phyloP scores from a whole-genome alignment of 2,888 invertebrate species.

The Nipponacmea schrenckii region DNA sequence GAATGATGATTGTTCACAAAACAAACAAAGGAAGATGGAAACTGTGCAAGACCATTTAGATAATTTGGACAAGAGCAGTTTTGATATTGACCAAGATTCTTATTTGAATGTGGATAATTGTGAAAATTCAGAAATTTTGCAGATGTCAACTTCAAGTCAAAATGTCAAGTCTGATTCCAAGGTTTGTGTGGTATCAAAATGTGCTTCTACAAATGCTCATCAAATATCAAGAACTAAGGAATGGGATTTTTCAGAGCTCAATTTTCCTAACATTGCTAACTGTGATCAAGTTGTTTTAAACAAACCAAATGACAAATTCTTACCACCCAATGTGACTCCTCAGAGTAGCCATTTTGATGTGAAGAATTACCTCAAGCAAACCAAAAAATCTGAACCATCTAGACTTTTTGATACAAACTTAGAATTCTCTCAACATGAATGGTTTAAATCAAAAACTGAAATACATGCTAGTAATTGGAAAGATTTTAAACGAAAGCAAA shows the following conservation, averaged over 20 bases:
- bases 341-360: too few relatives aligned
- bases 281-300: conserved; percentile 23
- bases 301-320: conserved; percentile 20
- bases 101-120: background rate
- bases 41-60: background rate
- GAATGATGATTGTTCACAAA: conserved; percentile 2
- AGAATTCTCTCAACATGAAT: conserved; percentile 47
- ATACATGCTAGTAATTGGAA: conserved; percentile 50
- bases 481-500: conserved; percentile 47
- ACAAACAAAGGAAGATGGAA: background rate
- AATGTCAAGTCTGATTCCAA: background rate
- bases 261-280: conserved; percentile 48
- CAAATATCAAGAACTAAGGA: too few relatives aligned
- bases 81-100: background rate
- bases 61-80: background rate
- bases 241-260: conserved; percentile 42
- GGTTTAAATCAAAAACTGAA: conserved; percentile 28
- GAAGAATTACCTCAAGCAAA: background rate
- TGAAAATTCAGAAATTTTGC: background rate
- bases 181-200: background rate
- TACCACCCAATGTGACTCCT: conserved; percentile 35
- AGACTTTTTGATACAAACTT: conserved; percentile 21
- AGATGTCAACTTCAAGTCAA: background rate
- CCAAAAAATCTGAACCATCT: background rate
- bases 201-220: background rate